These are phyloP conservation scores for Propithecus perrieri DNA, from an alignment of 2,797 vertebrate genomes.

Conservation along the genomic window DNA sequence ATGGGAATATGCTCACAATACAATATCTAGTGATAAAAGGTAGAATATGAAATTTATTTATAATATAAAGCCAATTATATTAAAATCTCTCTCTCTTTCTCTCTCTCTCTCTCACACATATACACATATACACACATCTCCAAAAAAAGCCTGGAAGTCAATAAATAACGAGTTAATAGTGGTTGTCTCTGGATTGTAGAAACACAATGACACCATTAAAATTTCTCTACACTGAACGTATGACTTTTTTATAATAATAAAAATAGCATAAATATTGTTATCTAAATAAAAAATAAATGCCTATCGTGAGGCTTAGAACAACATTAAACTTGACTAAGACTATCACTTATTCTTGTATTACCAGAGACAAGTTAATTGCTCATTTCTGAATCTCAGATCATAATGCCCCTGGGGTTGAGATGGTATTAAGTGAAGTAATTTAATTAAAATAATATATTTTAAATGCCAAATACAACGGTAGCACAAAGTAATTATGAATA, in stretches of 20 bases:
- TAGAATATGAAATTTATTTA: not conserved
- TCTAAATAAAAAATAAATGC: slow-evolving; percentile 24
- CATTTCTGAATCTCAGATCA: slow-evolving; percentile 4
- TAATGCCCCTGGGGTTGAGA: not conserved
- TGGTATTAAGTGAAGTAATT: not conserved
- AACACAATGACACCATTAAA: not conserved
- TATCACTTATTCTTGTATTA: not conserved
- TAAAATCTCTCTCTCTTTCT: not conserved
- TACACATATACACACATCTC: not conserved
- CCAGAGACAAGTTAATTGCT: not conserved
- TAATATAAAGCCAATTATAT: not conserved
- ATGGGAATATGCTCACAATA: not conserved
- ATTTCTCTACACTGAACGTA: not conserved
- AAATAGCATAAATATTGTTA: not conserved
- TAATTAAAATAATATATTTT: slow-evolving; percentile 41
- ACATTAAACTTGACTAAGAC: not conserved
- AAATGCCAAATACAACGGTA: not conserved
- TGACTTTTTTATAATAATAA: not conserved
- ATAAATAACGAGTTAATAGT: not conserved
- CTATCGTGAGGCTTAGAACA: not conserved
- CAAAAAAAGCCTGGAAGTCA: not conserved
- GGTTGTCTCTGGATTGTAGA: not conserved
- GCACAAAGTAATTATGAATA: not conserved
- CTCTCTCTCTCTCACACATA: not conserved
- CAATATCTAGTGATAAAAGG: not conserved